Evolutionary conservation across 2,888 invertebrate genomes (phyloP), one percentile per base, ranked within the genome.

Genomic region (Chaetoderma sp.): DNA sequence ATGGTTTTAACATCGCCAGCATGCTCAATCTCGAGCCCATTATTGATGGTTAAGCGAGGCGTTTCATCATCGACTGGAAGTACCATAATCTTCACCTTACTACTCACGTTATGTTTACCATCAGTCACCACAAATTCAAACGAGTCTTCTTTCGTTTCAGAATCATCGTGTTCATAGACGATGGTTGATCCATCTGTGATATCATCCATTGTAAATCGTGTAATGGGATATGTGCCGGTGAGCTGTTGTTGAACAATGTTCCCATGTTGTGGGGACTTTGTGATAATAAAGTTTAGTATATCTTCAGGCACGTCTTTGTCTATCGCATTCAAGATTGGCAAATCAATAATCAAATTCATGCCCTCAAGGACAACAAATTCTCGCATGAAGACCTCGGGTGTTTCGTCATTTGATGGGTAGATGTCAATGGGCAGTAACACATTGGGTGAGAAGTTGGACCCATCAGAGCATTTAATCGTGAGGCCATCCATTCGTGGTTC

Each of bases 31-130:
- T 84, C 79, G 30, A 86, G 67, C n/a, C 86, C 86, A 62, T 79
- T 81, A 71, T 87, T 86, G 49, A 84, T 77, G 16, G 77, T 75
- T 3, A 87, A 76, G 52, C 82, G 69, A 1, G 87, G 87, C 0
- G 85, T 82, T 68, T 87, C 86, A 73, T 87, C 87, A 72, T 86
- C 86, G 4, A 86, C 82, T 3, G 86, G 83, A 28, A 85, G 74
- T 10, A 87, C 75, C 39, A 77, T 78, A 50, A 87, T 83, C 13
- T 79, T 77, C 25, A 87, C 74, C 4, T 73, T 78, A 50, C 80
- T 79, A n/a, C 78, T 77, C 8, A 83, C 73, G 47, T 79, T 81
- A 64, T 85, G 83, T 54, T 69, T 72, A 0, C 85, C 85, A 66
- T 86, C 85, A 1, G 82, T 78, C 13, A 85, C 71, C 21, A 76